These are phyloP conservation scores for Lamellibrachia luymesi DNA, from an alignment of 1,140 invertebrate genomes.

Conservation along the genomic window DNA sequence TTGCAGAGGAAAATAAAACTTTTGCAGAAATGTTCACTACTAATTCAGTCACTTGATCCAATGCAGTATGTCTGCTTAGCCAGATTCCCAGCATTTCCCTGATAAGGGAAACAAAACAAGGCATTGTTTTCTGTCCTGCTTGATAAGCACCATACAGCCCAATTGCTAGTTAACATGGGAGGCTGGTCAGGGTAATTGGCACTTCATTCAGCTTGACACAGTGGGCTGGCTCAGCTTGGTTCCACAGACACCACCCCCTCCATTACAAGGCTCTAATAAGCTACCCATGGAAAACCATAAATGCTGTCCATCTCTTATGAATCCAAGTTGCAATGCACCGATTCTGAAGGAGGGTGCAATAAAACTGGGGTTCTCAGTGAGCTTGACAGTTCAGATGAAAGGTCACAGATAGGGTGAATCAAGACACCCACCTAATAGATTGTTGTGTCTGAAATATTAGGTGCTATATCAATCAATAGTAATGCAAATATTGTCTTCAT, in stretches of 20 bases:
- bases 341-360: background rate
- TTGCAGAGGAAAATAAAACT: background rate
- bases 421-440: background rate
- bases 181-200: background rate
- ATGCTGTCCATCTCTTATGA: too few relatives aligned
- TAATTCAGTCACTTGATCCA: background rate
- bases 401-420: too few relatives aligned
- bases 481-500: background rate
- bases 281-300: background rate
- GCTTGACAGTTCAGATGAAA: too few relatives aligned
- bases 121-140: background rate
- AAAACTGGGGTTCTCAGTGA: too few relatives aligned
- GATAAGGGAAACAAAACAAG: background rate
- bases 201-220: background rate
- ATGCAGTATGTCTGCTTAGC: background rate
- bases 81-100: background rate
- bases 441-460: background rate
- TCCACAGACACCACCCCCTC: background rate
- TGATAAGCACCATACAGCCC: background rate
- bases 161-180: background rate
- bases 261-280: background rate
- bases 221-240: background rate
- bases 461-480: background rate
- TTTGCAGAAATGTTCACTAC: background rate
- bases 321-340: background rate